Evolutionary conservation across 2,888 invertebrate species (phyloP).

Genomic region (Chouioia cunea): DNA sequence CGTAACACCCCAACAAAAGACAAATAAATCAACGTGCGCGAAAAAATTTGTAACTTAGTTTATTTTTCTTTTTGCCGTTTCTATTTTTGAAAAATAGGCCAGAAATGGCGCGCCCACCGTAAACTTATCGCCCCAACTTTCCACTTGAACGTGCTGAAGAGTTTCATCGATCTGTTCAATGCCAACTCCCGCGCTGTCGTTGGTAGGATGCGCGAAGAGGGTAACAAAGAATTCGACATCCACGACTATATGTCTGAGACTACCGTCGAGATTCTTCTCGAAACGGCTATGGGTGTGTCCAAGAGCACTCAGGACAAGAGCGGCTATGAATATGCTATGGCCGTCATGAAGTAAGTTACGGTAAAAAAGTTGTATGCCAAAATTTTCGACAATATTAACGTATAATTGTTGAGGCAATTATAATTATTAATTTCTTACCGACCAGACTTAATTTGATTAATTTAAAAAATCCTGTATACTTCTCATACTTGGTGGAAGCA

Average conservation of each 20-base stretch:
- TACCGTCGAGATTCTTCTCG: slow-evolving; percentile 85
- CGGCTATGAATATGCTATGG: slow-evolving; percentile 87
- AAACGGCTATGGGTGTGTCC: slow-evolving; percentile 91
- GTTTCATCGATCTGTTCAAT: slow-evolving; percentile 88
- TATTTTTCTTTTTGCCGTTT: too few species aligned
- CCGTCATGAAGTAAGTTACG: slow-evolving; percentile 80
- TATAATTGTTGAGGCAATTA: too few species aligned
- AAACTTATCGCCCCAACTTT: slow-evolving; percentile 90
- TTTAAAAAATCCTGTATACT: too few species aligned
- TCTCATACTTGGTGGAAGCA: too few species aligned
- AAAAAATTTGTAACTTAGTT: neutral
- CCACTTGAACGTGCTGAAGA: slow-evolving; percentile 88
- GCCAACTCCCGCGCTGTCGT: slow-evolving; percentile 84
- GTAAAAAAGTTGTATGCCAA: neutral
- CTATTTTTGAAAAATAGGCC: slow-evolving; percentile 70
- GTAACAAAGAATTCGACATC: slow-evolving; percentile 78
- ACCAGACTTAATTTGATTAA: too few species aligned
- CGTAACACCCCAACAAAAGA: too few species aligned
- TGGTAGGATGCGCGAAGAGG: slow-evolving; percentile 78
- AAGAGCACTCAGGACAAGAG: slow-evolving; percentile 85
- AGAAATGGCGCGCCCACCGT: slow-evolving; percentile 87
- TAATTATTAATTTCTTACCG: too few species aligned
- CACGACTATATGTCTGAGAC: slow-evolving; percentile 89
- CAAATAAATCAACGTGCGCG: too few species aligned
- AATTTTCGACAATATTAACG: neutral